Base-by-base conservation (phyloP, 2,888 invertebrate species). In the Tachina grossa region DNA sequence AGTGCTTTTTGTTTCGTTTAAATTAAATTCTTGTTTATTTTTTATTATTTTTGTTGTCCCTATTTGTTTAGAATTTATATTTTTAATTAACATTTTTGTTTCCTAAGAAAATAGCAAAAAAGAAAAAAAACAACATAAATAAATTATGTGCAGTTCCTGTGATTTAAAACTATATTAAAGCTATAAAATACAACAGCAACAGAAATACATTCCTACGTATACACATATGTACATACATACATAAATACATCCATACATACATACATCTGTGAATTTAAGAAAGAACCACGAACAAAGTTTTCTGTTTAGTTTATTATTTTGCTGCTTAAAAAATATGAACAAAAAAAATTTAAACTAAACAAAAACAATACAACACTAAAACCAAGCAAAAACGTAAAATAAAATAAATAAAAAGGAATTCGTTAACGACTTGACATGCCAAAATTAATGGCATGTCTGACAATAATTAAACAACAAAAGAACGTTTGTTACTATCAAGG, bases 391-490 rank as follows among this genome's bases (percentile, higher is more conserved):
- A 76, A 59, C 41, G 41, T 31, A 75, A 85, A 77, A 78, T 66
- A 55, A 87, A 86, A 65, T 63, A 86, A 81, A 86, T 84, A 88
- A 89, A 88, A 91, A 89, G 90, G 90, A 91, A 91, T 90, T 90
- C 89, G 90, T 91, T 91, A 90, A 90, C 91, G 90, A 91, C 91
- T 89, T 91, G 90, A 90, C 92, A 92, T 91, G 92, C 92, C 91
- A 89, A 92, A 92, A 92, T 92, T 92, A 92, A 92, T 92, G 92
- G 91, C 90, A 90, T 89, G 90, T 89, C 89, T 88, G 89, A 91
- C 90, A 91, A 92, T 91, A 92, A 92, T 91, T 91, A 91, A 92
- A 91, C 90, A 91, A 89, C 88, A 90, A 89, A 89, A 87, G 80
- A 86, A 85, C 82, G 55, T 79, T 81, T 69, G 83, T 77, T 83